phyloP scores from a whole-genome alignment of 1,140 invertebrate genomes.

The Neodiprion virginianus region DNA sequence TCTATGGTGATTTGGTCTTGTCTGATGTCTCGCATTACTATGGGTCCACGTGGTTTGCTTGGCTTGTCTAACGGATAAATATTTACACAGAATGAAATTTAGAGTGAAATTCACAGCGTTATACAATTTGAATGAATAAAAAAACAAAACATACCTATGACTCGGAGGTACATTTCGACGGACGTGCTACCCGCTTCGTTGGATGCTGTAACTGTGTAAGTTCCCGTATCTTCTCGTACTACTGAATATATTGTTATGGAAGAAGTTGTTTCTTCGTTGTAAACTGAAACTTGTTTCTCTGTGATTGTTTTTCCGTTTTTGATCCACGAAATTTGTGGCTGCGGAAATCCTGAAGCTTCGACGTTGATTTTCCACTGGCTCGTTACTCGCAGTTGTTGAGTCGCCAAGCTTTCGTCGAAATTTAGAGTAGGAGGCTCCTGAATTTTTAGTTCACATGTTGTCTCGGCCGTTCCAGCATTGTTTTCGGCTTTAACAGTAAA shows the following conservation, averaged over 20 bases:
- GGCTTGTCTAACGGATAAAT: slow-evolving; percentile 74
- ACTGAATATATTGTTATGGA: slow-evolving; percentile 70
- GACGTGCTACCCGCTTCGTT: slow-evolving; percentile 74
- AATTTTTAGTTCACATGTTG: slow-evolving; percentile 69
- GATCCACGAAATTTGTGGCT: slow-evolving; percentile 70
- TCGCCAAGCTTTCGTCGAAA: slow-evolving; percentile 67
- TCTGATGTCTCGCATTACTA: slow-evolving; percentile 76
- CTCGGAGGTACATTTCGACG: slow-evolving; percentile 77
- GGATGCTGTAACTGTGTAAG: slow-evolving; percentile 71
- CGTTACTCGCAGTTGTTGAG: slow-evolving; percentile 68
- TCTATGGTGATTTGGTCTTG: slow-evolving; percentile 75
- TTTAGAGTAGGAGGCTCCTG: slow-evolving; percentile 72
- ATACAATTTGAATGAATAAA: slow-evolving; percentile 6
- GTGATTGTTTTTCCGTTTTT: slow-evolving; percentile 66
- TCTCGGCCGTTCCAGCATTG: slow-evolving; percentile 74
- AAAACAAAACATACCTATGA: slow-evolving; percentile 71
- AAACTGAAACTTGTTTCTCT: slow-evolving; percentile 63
- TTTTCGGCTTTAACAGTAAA: slow-evolving; percentile 80
- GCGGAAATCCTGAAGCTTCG: slow-evolving; percentile 70
- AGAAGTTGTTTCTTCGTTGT: slow-evolving; percentile 65
- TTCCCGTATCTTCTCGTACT: slow-evolving; percentile 68
- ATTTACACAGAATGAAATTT: not conserved
- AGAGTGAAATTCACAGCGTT: not conserved
- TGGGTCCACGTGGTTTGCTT: slow-evolving; percentile 78
- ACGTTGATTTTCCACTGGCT: slow-evolving; percentile 69